phyloP scores from a whole-genome alignment of 2,113 vertebrate genomes.

The Mastomys coucha region DNA sequence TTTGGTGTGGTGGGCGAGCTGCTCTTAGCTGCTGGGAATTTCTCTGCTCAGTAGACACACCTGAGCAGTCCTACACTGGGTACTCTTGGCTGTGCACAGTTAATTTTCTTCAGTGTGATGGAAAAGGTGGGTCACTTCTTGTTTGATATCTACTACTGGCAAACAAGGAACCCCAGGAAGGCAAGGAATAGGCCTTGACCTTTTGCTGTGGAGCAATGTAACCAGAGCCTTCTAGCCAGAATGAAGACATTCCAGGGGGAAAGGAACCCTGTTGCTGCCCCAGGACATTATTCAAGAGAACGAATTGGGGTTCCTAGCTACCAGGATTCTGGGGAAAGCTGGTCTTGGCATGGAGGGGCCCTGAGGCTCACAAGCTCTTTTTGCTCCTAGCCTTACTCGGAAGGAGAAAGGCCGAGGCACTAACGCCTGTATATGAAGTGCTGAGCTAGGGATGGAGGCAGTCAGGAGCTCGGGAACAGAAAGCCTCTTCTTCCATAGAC shows the following conservation, averaged over 20 bases:
- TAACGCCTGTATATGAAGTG: not conserved
- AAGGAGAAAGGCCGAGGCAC: not conserved
- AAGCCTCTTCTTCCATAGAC: not conserved
- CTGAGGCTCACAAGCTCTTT: not conserved
- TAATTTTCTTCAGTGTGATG: not conserved
- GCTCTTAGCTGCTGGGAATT: conserved; percentile 3
- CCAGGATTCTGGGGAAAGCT: not conserved
- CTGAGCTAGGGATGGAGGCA: not conserved
- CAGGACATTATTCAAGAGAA: not conserved
- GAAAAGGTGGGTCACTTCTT: not conserved
- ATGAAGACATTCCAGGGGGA: not conserved
- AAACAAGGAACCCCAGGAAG: not conserved
- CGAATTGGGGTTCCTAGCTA: not conserved
- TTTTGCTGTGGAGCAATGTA: not conserved
- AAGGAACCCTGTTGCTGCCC: not conserved
- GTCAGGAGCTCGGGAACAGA: not conserved
- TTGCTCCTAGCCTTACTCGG: not conserved
- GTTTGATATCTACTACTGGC: not conserved
- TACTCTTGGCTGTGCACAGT: not conserved
- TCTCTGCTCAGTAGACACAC: not conserved
- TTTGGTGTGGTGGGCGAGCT: not conserved
- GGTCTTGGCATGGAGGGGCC: not conserved
- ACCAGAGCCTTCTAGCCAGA: not conserved
- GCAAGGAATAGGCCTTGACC: not conserved
- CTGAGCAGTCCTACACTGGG: not conserved